phyloP scores from a whole-genome alignment of 1,140 invertebrate species.

The honey bee (Apis mellifera) region DNA sequence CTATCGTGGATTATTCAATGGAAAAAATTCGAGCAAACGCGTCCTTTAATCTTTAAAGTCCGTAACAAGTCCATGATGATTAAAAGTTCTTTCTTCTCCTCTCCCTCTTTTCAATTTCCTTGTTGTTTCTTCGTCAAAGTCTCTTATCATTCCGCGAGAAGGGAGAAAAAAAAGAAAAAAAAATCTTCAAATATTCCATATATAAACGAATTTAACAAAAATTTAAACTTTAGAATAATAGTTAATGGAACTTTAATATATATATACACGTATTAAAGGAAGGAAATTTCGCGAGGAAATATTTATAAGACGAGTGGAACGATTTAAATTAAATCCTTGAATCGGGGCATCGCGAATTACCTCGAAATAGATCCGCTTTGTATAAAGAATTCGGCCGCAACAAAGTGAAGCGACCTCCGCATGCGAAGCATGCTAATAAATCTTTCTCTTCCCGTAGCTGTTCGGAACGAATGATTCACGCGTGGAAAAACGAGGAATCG shows the following conservation, averaged over 20 bases:
- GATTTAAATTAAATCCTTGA: constrained; percentile 2
- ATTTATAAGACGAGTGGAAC: not conserved
- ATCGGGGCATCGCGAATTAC: constrained; percentile 5
- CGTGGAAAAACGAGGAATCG: not conserved
- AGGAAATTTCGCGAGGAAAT: not conserved
- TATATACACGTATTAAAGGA: not conserved
- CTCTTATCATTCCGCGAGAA: not conserved
- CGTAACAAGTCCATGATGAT: not conserved
- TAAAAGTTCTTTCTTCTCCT: not conserved
- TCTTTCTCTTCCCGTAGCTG: too few species aligned
- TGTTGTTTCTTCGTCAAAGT: not conserved
- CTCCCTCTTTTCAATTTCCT: not conserved
- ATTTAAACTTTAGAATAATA: too few species aligned
- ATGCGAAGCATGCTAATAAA: constrained; percentile 24
- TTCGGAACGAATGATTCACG: constrained; percentile 20
- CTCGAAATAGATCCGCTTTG: constrained; percentile 8
- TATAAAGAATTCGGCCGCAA: not conserved
- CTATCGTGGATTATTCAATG: too few species aligned
- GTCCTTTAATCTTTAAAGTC: not conserved
- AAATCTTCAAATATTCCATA: too few species aligned
- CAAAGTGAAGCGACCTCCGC: not conserved
- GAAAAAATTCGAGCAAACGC: too few species aligned
- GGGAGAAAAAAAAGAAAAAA: not conserved
- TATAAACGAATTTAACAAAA: too few species aligned
- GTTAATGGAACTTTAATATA: too few species aligned